A percentile compares a stretch with the other conserved stretches of the same genome.
Conservation (phyloP, 2,888 invertebrate species). For the Unio pictorum region DNA sequence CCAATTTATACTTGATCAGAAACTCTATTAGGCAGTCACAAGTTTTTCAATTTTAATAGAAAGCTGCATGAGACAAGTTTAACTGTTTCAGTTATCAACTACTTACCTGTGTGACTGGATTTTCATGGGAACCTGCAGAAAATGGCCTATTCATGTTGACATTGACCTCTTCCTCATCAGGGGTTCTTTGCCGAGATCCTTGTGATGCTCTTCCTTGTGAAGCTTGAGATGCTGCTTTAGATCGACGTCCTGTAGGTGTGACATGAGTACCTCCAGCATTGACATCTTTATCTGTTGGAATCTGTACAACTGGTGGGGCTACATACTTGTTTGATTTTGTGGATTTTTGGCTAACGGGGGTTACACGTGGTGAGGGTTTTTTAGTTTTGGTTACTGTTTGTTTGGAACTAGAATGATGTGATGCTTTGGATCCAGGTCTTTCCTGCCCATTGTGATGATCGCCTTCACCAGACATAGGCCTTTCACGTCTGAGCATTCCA, state of each 20-base stretch:
- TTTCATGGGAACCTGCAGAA: conserved; percentile 37
- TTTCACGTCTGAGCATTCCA: conserved; percentile 44
- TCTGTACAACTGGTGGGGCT: conserved; percentile 13
- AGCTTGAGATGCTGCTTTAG: conserved; percentile 18
- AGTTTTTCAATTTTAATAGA: no score
- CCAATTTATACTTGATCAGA: no score
- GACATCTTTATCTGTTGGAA: conserved; percentile 9
- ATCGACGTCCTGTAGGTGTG: conserved; percentile 12
- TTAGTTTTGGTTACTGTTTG: conserved; percentile 4
- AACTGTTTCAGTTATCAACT: no score
- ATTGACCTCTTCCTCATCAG: conserved; percentile 21
- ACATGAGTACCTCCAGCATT: conserved; percentile 7
- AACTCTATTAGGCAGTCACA: no score
- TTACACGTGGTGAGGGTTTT: not conserved
- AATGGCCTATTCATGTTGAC: conserved; percentile 28
- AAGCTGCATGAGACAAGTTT: no score
- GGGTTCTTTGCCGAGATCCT: conserved; percentile 18
- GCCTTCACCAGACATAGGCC: conserved; percentile 30
- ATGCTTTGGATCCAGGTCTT: conserved; percentile 14
- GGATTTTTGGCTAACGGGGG: conserved; percentile 1
- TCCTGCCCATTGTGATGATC: conserved; percentile 9
- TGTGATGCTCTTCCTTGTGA: conserved; percentile 29
- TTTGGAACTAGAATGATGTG: conserved; percentile 9
- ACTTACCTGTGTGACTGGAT: conserved; percentile 40
- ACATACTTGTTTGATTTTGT: conserved; percentile 23